A percentile compares a stretch with the other conserved stretches of the same genome.
These are phyloP conservation scores for Carabus problematicus DNA, from an alignment of 2,888 invertebrate species.

Conservation along the genomic window DNA sequence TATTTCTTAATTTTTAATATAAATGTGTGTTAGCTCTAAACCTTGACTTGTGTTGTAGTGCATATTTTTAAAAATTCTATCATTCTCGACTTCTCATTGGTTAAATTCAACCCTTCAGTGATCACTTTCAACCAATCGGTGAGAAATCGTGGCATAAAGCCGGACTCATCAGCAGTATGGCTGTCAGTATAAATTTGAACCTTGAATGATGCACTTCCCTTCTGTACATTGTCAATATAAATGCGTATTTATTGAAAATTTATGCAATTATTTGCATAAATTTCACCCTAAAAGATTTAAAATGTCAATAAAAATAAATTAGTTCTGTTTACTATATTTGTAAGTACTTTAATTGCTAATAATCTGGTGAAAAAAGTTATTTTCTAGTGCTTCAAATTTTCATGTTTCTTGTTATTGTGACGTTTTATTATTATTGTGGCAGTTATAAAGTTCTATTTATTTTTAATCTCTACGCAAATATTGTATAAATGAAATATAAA, in stretches of 20 bases:
- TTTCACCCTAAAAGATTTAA: constrained; percentile 52
- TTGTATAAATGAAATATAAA: background rate
- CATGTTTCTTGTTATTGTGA: background rate
- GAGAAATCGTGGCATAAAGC: constrained; percentile 77
- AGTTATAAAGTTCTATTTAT: background rate
- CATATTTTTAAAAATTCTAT: constrained; percentile 24
- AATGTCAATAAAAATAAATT: constrained; percentile 52
- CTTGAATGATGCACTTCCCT: constrained; percentile 85
- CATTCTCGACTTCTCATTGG: constrained; percentile 35
- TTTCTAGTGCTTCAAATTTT: constrained; percentile 19
- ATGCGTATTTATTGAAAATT: constrained; percentile 51
- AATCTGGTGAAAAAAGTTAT: constrained; percentile 21
- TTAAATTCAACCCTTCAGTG: constrained; percentile 33
- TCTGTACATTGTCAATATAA: constrained; percentile 65
- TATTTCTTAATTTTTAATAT: background rate
- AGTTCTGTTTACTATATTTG: constrained; percentile 32
- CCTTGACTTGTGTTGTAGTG: constrained; percentile 16
- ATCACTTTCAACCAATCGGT: constrained; percentile 67
- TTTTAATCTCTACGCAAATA: background rate
- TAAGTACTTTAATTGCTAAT: constrained; percentile 3
- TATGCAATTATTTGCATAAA: constrained; percentile 23
- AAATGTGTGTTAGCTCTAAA: background rate
- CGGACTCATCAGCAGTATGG: constrained; percentile 88
- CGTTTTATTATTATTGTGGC: background rate
- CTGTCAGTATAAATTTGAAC: constrained; percentile 98